Evolutionary conservation across 2,113 vertebrate genomes (phyloP).

Genomic region (Globicephala melas): DNA sequence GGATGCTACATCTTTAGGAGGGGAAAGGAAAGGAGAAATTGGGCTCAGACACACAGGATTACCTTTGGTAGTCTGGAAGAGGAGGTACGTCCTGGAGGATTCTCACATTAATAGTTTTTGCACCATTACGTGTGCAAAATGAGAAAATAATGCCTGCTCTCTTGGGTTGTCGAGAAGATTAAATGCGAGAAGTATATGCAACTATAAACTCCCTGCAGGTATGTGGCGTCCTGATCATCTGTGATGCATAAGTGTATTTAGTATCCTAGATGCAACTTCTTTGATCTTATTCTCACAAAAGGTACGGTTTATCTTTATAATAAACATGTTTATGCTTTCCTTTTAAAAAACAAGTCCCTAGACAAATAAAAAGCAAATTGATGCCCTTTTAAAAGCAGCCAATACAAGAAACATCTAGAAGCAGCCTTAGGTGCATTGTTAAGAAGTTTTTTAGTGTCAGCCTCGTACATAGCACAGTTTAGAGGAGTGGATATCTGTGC

Average conservation of each 20-base stretch:
- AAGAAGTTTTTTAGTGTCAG: background rate
- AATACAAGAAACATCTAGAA: background rate
- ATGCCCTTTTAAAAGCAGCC: background rate
- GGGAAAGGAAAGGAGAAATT: background rate
- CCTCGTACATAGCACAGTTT: background rate
- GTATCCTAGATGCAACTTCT: background rate
- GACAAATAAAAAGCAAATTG: constrained; percentile 35
- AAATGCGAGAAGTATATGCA: background rate
- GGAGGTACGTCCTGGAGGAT: background rate
- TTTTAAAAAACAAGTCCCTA: constrained; percentile 8
- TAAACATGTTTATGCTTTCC: constrained; percentile 13
- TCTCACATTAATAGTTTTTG: background rate
- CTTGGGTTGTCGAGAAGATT: background rate
- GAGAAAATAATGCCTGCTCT: background rate
- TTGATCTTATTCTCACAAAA: constrained; percentile 35
- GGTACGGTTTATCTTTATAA: constrained; percentile 11
- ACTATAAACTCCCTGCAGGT: background rate
- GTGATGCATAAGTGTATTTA: background rate
- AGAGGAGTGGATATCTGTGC: background rate
- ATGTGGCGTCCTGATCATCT: background rate
- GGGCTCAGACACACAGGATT: background rate
- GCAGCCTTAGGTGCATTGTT: background rate
- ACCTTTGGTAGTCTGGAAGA: background rate
- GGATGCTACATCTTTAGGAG: background rate
- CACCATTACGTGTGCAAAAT: background rate